Base-by-base conservation (phyloP, 1,140 invertebrate genomes). In the Drosophila pachea region DNA sequence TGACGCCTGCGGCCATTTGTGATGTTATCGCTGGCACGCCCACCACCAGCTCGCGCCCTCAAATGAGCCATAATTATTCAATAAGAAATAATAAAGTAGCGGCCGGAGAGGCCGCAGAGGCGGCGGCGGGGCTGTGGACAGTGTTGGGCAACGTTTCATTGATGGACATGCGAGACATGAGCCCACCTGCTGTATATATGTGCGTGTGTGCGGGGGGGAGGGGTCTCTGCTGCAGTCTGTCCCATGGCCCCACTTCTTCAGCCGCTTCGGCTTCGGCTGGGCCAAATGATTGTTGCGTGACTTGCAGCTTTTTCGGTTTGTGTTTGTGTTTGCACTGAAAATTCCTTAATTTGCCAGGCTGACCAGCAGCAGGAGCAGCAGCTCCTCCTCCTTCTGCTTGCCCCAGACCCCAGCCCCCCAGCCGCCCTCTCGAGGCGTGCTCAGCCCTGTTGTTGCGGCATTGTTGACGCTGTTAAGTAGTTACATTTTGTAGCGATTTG, bases 21-120 rank as follows among this genome's bases (percentile, higher is more conserved):
- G 63, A 78, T 68, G 56, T 58, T 76, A 76, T 78, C 65, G 53
- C 74, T 56, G 70, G 73, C 79, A 48, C 79, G 64, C 73, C 67
- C 59, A 31, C 29, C 4, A n/a, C 12, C 58, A 8, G 16, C 16
- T 16, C 42, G 49, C 42, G 12, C 48, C 73, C 78, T 74, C 53
- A 86, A 86, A 86, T 86, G 81, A 86, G 76, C 81, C 76, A 86
- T 86, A 86, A 86, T 86, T 86, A 86, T 86, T 86, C 81, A 86
- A 86, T 86, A 86, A 86, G 81, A 86, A 86, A 86, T 86, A 86
- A 86, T 86, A 86, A 86, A 86, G 81, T 64, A 71, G 45, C 55
- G 40, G 40, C 5, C 40, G 12, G 22, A 22, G 22, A n/a, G n/a
- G n/a, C 40, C n/a, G n/a, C 5, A 6, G 5, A 7, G 12, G 38